Evolutionary conservation across 2,888 invertebrate species (phyloP), one percentile per base, ranked within the genome.

Genomic region (Drosophila emarginata): DNA sequence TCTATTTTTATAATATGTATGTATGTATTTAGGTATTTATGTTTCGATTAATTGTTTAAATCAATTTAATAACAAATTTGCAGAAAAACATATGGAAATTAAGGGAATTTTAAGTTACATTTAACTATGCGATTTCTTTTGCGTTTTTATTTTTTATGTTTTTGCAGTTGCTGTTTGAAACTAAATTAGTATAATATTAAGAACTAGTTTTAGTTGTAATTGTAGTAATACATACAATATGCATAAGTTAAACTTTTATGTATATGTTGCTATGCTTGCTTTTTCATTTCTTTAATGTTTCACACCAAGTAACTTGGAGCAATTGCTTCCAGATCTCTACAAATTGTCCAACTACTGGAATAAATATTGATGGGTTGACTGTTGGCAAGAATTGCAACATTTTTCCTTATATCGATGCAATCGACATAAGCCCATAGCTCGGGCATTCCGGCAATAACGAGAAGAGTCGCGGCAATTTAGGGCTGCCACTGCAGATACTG

Each of bases 361-460:
- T 60, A 76, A 64, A 56, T 75, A 68, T 67, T 74, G 79, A 21
- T 72, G 67, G 64, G 75, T 62, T 61, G 72, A 62, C 18, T 59
- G 70, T 59, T 71, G 92, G 92, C 97, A 97, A 62, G 97, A 95
- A 83, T 95, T 94, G 93, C 98, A 98, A 92, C 98, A 98, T 90
- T 96, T 96, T 89, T 95, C 94, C 90, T 95, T 95, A 92, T 97
- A 98, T 45, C 96, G 94, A 84, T 95, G 94, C 79, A 96, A 94
- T 61, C 95, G 95, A 92, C 98, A 98, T 93, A 98, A 94, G 89
- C 96, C 96, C 95, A 97, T 96, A 61, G 95, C 93, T 80, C 96
- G 95, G 21, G 97, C 97, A 89, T 97, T 96, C 86, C 95, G 95
- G 92, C 98, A 98, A 91, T 96, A 96, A 79, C 95, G 94, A 56